Base-by-base conservation (phyloP, 1,140 invertebrate species). In the Vollenhovia emeryi region DNA sequence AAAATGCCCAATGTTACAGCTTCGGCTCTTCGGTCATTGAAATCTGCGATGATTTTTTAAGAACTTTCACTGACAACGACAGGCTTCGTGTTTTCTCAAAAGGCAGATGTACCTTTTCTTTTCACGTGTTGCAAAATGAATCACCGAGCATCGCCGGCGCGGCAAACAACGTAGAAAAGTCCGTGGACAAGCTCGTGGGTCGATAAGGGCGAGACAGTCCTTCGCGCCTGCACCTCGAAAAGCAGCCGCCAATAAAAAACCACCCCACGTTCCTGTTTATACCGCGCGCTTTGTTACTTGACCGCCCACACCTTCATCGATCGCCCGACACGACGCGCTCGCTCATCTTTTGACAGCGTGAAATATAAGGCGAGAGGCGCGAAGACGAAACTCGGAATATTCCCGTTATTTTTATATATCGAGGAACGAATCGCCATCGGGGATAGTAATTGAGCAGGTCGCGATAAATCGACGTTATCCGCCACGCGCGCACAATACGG, bases 261-360 rank as follows among this genome's bases (percentile, higher is more conserved):
- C 62, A 89, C 62, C 82, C 76, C 84, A n/a, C 71, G 79, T 74
- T 68, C 50, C 74, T 85, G 85, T 87, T 90, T 89, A 84, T 89
- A 69, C 75, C 75, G 68, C 50, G 57, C 55, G 30, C 82, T 88
- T 89, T 85, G 87, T 89, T 84, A 75, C 71, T 85, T 73, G 48
- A 74, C 85, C 87, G 87, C 88, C 88, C 82, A 87, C 88, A 84
- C 79, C 69, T 90, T 87, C 85, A 89, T 90, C 88, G 88, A 89
- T 89, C 85, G 88, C 40, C 18, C 73, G 57, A 86, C 78, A 64
- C 76, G 52, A 45, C 52, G 68, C 50, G 52, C 27, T 74, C 48
- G 30, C 80, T 89, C 88, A 89, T 90, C 85, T 85, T 66, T 87
- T 84, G 88, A 89, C 75, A 89, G 75, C 59, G 75, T 33, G 80